Conservation (phyloP, 2,797 vertebrate species). For the Sebastolobus alascanus region DNA sequence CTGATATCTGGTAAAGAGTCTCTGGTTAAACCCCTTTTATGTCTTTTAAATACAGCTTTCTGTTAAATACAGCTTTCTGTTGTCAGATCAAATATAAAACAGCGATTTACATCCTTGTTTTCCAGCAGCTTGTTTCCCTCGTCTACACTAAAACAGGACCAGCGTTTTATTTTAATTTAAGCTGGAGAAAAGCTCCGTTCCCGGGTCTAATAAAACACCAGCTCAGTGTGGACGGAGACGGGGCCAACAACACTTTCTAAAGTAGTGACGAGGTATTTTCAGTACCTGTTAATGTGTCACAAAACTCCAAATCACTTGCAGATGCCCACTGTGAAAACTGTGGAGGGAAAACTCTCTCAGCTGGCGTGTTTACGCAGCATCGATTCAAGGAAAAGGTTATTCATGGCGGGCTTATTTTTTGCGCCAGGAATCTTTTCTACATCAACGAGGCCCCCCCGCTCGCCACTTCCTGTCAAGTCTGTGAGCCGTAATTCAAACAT, state of each 20-base stretch:
- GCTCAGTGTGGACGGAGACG: not conserved
- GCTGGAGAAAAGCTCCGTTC: not conserved
- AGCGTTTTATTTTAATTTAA: not conserved
- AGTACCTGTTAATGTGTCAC: not conserved
- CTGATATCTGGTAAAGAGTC: not conserved
- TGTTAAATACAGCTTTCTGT: not conserved
- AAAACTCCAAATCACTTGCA: not conserved
- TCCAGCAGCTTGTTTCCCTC: not conserved
- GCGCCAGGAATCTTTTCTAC: constrained; percentile 4
- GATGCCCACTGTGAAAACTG: not conserved
- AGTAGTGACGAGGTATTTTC: not conserved
- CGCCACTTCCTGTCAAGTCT: constrained; percentile 13
- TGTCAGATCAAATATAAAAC: not conserved
- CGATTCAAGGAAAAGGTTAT: not conserved
- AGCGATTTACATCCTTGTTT: not conserved
- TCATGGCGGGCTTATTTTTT: not conserved
- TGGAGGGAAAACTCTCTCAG: not conserved
- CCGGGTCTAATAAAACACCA: not conserved
- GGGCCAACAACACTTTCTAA: not conserved
- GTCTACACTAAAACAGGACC: not conserved
- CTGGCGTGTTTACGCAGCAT: constrained; percentile 10
- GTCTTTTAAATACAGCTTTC: not conserved
- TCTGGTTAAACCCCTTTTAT: not conserved
- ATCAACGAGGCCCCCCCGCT: not conserved
- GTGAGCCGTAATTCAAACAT: constrained; percentile 15